Conservation (phyloP, 2,888 invertebrate species). For the Caenorhabditis macrosperma region DNA sequence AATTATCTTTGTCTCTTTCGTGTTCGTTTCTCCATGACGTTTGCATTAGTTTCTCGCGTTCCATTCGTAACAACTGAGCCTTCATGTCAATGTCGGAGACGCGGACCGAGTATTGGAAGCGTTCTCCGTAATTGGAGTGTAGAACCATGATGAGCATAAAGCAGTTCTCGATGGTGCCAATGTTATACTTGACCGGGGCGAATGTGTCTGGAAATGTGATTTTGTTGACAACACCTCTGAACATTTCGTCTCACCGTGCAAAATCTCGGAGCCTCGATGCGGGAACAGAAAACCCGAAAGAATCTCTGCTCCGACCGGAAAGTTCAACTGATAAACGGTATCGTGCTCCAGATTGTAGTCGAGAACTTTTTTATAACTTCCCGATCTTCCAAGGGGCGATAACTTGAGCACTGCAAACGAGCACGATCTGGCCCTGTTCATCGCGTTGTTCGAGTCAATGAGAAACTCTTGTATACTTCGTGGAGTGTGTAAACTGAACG, state of each 20-base stretch:
- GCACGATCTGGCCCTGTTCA: constrained; percentile 34
- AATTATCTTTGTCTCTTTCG: not conserved
- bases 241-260: constrained; percentile 26
- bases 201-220: constrained; percentile 45
- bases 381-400: not conserved
- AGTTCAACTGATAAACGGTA: constrained; percentile 29
- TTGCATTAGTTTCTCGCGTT: constrained; percentile 41
- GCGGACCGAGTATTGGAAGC: constrained; percentile 44
- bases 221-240: not conserved
- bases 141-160: constrained; percentile 53
- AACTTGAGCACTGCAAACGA: constrained; percentile 41
- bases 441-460: constrained; percentile 29
- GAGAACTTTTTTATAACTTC: constrained; percentile 20
- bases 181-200: constrained; percentile 49
- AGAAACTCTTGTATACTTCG: constrained; percentile 37
- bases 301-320: constrained; percentile 10
- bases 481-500: constrained; percentile 36
- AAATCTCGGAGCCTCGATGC: constrained; percentile 44
- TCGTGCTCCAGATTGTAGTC: constrained; percentile 37
- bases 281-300: constrained; percentile 51
- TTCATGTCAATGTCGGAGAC: constrained; percentile 41
- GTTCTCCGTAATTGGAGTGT: constrained; percentile 14
- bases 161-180: constrained; percentile 40
- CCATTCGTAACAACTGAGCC: constrained; percentile 23
- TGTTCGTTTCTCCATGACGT: constrained; percentile 35